These are phyloP conservation scores for Ara ararauna DNA, from an alignment of 2,797 vertebrate species.

Conservation along the genomic window DNA sequence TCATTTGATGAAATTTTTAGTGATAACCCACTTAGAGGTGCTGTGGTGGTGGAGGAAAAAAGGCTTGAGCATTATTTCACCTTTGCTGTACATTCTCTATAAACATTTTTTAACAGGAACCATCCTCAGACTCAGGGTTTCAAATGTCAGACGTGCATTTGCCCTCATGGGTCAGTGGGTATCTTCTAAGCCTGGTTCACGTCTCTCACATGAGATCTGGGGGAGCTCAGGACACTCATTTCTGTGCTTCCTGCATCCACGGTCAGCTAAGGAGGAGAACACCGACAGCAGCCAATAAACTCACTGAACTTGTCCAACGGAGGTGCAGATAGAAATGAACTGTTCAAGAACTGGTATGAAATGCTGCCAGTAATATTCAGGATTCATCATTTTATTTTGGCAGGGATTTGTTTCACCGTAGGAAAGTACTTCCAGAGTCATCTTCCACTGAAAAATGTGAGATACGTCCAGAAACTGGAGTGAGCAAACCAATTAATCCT, in stretches of 20 bases:
- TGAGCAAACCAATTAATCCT: slow-evolving; percentile 70
- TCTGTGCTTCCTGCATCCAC: not conserved
- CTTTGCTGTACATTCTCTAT: not conserved
- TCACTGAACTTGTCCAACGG: rapidly evolving
- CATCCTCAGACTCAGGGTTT: not conserved
- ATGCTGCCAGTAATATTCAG: slow-evolving; percentile 61
- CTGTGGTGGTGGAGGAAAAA: not conserved
- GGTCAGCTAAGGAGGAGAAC: slow-evolving; percentile 27
- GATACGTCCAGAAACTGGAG: slow-evolving; percentile 66
- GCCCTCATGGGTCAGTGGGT: not conserved
- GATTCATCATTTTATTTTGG: slow-evolving; percentile 72
- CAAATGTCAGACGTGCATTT: not conserved
- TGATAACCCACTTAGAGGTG: not conserved
- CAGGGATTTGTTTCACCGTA: slow-evolving; percentile 68
- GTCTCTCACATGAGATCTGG: not conserved
- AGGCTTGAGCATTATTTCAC: not conserved
- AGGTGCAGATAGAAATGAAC: not conserved
- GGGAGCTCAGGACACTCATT: not conserved
- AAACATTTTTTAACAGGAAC: not conserved
- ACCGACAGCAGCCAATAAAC: slow-evolving; percentile 33
- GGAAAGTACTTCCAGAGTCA: slow-evolving; percentile 71
- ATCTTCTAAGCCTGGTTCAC: not conserved
- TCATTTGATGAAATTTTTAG: not conserved
- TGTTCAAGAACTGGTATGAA: slow-evolving; percentile 54
- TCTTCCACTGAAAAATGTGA: slow-evolving; percentile 68